phyloP scores from a whole-genome alignment of 1,140 invertebrate genomes.

The Nymphalis io region DNA sequence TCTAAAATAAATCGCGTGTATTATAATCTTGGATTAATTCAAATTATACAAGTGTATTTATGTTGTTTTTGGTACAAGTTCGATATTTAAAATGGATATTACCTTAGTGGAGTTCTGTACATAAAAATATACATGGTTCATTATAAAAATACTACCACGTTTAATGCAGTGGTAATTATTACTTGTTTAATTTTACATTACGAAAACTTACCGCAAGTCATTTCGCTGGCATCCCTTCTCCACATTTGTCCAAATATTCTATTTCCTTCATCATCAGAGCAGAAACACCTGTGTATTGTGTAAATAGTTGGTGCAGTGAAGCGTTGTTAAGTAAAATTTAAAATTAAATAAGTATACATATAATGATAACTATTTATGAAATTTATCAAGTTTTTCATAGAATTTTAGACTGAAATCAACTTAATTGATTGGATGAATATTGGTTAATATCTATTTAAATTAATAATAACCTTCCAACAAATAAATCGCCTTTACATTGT shows the following conservation, averaged over 20 bases:
- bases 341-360: not conserved
- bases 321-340: conserved; percentile 9
- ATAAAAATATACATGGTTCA: not conserved
- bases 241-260: conserved; percentile 82
- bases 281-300: conserved; percentile 80
- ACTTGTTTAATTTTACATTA: not conserved
- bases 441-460: not conserved
- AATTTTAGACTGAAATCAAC: no score
- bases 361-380: no score
- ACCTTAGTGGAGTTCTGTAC: not conserved
- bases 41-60: not conserved
- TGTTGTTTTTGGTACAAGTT: not conserved
- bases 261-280: conserved; percentile 74
- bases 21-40: not conserved
- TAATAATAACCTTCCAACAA: conserved; percentile 76
- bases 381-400: no score
- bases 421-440: not conserved
- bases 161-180: conserved; percentile 18
- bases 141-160: not conserved
- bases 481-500: conserved; percentile 82
- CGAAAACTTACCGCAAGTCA: conserved; percentile 74
- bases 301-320: conserved; percentile 38
- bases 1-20: not conserved
- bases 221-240: conserved; percentile 75
- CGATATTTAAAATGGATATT: no score